Conservation (phyloP, 2,113 vertebrate genomes). For the Sisor rabdophorus region DNA sequence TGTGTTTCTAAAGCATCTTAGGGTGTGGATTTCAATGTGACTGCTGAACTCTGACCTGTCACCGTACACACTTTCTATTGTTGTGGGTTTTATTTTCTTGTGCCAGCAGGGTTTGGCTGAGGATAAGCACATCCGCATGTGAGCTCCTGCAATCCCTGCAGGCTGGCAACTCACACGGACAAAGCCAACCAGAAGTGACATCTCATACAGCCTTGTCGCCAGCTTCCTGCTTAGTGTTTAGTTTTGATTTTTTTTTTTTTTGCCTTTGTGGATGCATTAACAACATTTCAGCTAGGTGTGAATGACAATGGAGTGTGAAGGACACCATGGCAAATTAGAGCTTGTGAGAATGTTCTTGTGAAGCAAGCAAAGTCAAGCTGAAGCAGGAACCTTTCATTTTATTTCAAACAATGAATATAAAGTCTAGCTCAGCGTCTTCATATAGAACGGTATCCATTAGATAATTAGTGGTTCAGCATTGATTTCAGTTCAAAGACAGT, state of each 20-base stretch:
- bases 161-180: slow-evolving; percentile 26
- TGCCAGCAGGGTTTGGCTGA: slow-evolving; percentile 1
- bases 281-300: slow-evolving; percentile 33
- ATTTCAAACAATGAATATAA: not conserved
- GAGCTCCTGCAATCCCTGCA: slow-evolving; percentile 22
- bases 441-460: not conserved
- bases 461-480: slow-evolving; percentile 2
- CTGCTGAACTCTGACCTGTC: slow-evolving; percentile 39
- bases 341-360: not conserved
- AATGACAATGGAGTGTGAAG: slow-evolving; percentile 32
- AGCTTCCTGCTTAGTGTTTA: not conserved
- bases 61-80: slow-evolving; percentile 16
- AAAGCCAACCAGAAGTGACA: slow-evolving; percentile 44
- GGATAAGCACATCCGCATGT: slow-evolving; percentile 26
- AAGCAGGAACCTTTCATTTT: slow-evolving; percentile 1
- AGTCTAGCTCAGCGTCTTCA: not conserved
- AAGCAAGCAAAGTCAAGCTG: slow-evolving; percentile 9
- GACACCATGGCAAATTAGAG: not conserved
- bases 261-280: slow-evolving; percentile 21
- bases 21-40: slow-evolving; percentile 31
- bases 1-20: slow-evolving; percentile 13
- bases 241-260: not conserved
- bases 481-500: slow-evolving; percentile 14
- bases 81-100: slow-evolving; percentile 14
- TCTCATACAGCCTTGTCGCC: slow-evolving; percentile 16